Percentiles rank a stretch among this genome's conserved stretches.
Evolutionary conservation across 2,113 vertebrate genomes (phyloP).

Genomic region (Pogonocichla stellata): DNA sequence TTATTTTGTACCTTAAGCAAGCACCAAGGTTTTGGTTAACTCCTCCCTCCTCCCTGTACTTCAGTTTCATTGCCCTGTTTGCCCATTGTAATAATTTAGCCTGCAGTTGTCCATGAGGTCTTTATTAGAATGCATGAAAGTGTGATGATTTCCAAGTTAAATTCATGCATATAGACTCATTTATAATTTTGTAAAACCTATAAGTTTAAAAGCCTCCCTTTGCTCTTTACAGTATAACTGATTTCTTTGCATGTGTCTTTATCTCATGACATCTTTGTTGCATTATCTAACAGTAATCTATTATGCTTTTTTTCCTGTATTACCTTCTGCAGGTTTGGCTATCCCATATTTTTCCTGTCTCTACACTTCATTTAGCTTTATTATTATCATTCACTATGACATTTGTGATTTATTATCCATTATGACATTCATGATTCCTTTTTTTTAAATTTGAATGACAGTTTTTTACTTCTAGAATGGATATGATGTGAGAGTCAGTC

Average conservation of each 20-base stretch:
- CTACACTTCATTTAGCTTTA: background rate
- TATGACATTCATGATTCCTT: background rate
- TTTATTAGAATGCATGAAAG: background rate
- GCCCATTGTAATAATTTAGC: background rate
- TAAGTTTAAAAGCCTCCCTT: background rate
- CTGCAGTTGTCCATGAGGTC: background rate
- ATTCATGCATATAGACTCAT: background rate
- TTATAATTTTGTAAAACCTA: background rate
- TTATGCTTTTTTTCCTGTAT: background rate
- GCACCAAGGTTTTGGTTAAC: background rate
- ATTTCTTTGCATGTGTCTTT: background rate
- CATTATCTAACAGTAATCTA: background rate
- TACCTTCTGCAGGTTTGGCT: background rate
- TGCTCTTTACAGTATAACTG: background rate
- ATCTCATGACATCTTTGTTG: background rate
- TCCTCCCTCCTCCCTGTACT: background rate
- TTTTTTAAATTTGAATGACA: background rate
- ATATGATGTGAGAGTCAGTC: background rate
- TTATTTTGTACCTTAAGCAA: background rate
- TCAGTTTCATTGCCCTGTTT: background rate
- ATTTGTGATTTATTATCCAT: no score
- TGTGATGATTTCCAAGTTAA: background rate
- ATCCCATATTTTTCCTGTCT: background rate
- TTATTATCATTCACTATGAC: background rate
- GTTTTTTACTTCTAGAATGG: background rate